Percentiles rank a stretch among this genome's conserved stretches.
Conservation (phyloP, 1,140 invertebrate species). For the Philotrypesis tridentata region DNA sequence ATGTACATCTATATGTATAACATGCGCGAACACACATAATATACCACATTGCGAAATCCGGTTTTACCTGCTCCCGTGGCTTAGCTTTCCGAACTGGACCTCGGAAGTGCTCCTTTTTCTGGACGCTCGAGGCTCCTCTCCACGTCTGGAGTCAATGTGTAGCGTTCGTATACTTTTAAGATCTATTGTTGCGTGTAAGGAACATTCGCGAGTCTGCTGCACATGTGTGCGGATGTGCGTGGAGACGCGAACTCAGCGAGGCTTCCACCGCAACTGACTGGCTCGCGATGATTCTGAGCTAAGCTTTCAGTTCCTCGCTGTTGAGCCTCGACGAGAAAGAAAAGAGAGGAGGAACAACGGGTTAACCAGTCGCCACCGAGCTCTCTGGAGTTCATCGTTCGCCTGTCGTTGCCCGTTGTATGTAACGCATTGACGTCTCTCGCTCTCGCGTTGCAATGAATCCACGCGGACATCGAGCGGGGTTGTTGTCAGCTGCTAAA, state of each 20-base stretch:
- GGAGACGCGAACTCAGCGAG: slow-evolving; percentile 23
- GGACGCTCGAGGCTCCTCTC: neutral
- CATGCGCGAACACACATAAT: neutral
- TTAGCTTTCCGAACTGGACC: neutral
- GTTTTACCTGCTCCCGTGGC: slow-evolving; percentile 49
- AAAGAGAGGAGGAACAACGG: neutral
- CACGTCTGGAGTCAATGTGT: neutral
- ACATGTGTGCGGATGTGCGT: too few species aligned
- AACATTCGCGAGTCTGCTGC: neutral
- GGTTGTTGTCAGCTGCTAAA: neutral
- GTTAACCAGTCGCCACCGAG: neutral
- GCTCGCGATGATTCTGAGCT: slow-evolving; percentile 1
- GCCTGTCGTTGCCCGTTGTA: neutral
- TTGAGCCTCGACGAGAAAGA: neutral
- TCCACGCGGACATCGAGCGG: neutral
- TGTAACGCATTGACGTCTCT: neutral
- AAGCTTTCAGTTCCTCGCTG: neutral
- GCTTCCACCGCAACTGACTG: slow-evolving; percentile 36
- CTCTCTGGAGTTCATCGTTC: neutral
- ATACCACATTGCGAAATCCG: slow-evolving; percentile 12
- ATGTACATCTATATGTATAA: neutral
- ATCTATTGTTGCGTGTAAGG: neutral
- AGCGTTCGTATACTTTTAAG: neutral
- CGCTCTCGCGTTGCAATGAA: neutral
- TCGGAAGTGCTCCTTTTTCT: slow-evolving; percentile 32